A percentile compares a stretch with the other conserved stretches of the same genome.
phyloP scores from a whole-genome alignment of 2,797 vertebrate genomes.

The Eulemur coronatus region DNA sequence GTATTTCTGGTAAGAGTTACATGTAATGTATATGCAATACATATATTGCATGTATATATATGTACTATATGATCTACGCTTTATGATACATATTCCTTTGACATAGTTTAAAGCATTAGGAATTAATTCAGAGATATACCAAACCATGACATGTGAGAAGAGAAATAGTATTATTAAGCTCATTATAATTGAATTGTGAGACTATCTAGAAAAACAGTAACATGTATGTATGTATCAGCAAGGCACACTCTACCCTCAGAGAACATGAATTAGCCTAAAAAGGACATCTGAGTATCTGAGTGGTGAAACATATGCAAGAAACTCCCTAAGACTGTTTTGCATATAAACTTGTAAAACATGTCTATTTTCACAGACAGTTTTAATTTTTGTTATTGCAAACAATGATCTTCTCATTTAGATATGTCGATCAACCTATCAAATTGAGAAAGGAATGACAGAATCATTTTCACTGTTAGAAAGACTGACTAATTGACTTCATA shows the following conservation, averaged over 20 bases:
- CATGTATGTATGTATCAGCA: background rate
- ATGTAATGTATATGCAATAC: background rate
- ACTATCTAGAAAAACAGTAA: background rate
- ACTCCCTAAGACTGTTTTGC: background rate
- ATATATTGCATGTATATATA: background rate
- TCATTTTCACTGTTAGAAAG: background rate
- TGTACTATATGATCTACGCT: background rate
- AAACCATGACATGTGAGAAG: background rate
- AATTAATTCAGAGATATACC: background rate
- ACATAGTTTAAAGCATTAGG: background rate
- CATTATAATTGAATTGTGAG: background rate
- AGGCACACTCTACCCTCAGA: background rate
- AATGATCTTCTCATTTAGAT: background rate
- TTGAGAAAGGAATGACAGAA: background rate
- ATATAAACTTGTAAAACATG: background rate
- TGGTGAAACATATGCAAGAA: background rate
- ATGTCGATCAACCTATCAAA: background rate
- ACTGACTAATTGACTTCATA: background rate
- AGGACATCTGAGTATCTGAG: background rate
- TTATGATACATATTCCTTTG: background rate
- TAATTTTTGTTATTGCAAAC: background rate
- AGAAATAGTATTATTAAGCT: background rate
- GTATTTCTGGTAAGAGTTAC: background rate
- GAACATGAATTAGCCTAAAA: background rate
- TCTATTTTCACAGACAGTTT: background rate